Evolutionary conservation across 2,888 invertebrate species (phyloP).

Genomic region (Diaprepes abbreviatus): DNA sequence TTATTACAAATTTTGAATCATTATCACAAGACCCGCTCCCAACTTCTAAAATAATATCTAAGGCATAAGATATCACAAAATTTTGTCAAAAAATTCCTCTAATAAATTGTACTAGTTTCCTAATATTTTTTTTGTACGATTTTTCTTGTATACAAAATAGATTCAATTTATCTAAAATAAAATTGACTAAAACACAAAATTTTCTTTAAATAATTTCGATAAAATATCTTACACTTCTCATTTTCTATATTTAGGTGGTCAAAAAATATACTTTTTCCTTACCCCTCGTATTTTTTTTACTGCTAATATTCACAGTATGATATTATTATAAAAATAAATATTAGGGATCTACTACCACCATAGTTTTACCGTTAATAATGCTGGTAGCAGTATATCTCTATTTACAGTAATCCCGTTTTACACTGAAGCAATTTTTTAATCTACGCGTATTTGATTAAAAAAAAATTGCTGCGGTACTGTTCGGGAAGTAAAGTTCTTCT

Average conservation of each 20-base stretch:
- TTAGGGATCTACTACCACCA: background rate
- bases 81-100: slow-evolving; percentile 37
- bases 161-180: slow-evolving; percentile 15
- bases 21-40: slow-evolving; percentile 44
- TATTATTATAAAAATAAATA: slow-evolving; percentile 35
- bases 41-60: slow-evolving; percentile 42
- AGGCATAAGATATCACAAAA: slow-evolving; percentile 50
- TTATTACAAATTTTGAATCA: slow-evolving; percentile 47
- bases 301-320: slow-evolving; percentile 18
- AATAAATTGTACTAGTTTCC: slow-evolving; percentile 23
- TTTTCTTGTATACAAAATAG: slow-evolving; percentile 23
- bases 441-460: too few relatives aligned
- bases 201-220: slow-evolving; percentile 10
- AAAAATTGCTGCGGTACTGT: background rate
- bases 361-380: background rate
- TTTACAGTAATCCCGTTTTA: background rate
- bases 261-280: slow-evolving; percentile 30
- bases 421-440: background rate
- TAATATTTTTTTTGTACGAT: slow-evolving; percentile 39
- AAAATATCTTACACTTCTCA: slow-evolving; percentile 22
- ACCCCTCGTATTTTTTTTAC: background rate
- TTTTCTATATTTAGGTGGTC: slow-evolving; percentile 24
- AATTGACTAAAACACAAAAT: slow-evolving; percentile 20
- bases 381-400: background rate
- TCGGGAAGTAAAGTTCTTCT: background rate